Base-by-base conservation (phyloP, 2,113 vertebrate species). In the Dolichotis patagonum region DNA sequence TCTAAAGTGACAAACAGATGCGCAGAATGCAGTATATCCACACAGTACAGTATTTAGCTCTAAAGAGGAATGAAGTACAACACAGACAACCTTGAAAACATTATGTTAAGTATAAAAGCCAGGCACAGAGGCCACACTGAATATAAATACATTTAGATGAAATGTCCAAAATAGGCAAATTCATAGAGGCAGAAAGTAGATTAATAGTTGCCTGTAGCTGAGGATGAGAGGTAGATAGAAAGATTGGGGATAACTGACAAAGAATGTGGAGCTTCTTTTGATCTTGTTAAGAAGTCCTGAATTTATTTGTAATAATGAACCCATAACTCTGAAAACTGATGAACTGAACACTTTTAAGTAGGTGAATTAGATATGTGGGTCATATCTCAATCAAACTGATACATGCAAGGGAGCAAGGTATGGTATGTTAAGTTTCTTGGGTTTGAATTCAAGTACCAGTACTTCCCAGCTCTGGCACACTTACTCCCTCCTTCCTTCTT, bases 401-500 rank as follows among this genome's bases (percentile, higher is more conserved):
- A 8, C 2, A 4, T 2, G 30, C 19, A 24, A 3, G n/a, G n/a
- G 43, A 78, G 17, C 19, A 43, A 11, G 32, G 26, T 22, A 4
- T 10, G 67, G 1, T 26, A 1, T 26, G 32, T 80, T 58, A 69
- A 8, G 69, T 22, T 63, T 78, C 60, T 54, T 35, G 52, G 32
- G 52, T 83, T 94, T 80, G 26, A 93, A 86, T 67, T 93, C 58
- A 92, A 63, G 77, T 26, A n/a, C 85, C 30, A 46, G 24, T 30
- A 24, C 41, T 87, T 65, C 62, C 2, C 16, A 71, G 71, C 38
- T 56, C 35, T 54, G 30, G 84, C 69, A 82, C 67, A 30, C 7
- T 75, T n/a, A 82, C 41, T 41, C 30, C 35, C 30, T 67, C 30
- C 32, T 5, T 30, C 12, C 16, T 14, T 32, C 8, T 14, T 52